These are phyloP conservation scores for Watersipora subatra DNA, from an alignment of 1,140 invertebrate genomes.

Conservation along the genomic window DNA sequence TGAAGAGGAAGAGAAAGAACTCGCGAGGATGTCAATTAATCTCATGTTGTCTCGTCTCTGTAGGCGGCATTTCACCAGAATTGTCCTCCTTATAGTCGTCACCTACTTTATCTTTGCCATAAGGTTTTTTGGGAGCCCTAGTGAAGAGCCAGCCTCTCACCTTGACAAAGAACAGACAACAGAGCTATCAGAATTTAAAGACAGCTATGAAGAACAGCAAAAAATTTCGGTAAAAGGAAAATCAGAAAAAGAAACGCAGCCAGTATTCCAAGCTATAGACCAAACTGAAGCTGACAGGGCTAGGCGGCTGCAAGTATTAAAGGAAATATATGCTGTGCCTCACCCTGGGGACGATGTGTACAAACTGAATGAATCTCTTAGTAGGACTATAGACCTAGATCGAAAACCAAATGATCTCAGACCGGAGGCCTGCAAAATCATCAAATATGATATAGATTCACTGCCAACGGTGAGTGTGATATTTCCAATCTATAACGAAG, in stretches of 20 bases:
- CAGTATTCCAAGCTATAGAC: neutral
- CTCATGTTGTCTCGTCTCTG: neutral
- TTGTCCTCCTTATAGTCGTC: neutral
- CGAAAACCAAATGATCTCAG: neutral
- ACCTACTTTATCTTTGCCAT: neutral
- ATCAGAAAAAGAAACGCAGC: neutral
- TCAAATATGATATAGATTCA: neutral
- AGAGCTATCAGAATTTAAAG: neutral
- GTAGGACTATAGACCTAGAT: neutral
- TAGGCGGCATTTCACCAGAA: neutral
- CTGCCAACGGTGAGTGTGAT: slow-evolving; percentile 50
- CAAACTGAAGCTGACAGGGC: neutral
- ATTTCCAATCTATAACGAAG: slow-evolving; percentile 94
- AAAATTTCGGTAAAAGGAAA: neutral
- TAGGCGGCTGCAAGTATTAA: neutral
- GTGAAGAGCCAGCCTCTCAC: neutral
- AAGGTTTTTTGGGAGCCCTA: too few species aligned
- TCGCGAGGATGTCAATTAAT: neutral
- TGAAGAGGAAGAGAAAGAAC: neutral
- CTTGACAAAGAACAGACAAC: neutral
- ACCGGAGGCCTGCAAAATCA: slow-evolving; percentile 8
- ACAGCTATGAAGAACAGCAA: neutral
- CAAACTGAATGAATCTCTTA: neutral
- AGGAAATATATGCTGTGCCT: neutral
- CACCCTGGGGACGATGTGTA: neutral